These are phyloP conservation scores for Macroramphosus scolopax DNA, from an alignment of 2,797 vertebrate genomes.

Conservation along the genomic window DNA sequence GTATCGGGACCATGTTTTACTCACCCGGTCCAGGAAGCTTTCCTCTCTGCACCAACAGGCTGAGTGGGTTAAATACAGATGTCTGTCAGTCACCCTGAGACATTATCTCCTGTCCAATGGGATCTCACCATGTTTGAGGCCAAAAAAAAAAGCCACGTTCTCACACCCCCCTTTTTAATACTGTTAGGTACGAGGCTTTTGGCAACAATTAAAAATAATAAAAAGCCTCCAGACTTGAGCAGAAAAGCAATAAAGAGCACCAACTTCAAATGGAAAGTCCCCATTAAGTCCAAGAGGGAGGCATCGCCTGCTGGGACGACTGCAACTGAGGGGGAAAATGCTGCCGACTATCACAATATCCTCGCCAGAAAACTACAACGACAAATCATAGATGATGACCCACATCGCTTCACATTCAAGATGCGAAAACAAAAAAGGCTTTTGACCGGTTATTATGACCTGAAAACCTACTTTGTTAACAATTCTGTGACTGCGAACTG, in stretches of 20 bases:
- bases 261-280: constrained; percentile 73
- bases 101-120: constrained; percentile 52
- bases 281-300: constrained; percentile 62
- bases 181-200: constrained; percentile 60
- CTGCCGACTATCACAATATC: constrained; percentile 48
- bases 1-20: constrained; percentile 19
- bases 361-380: constrained; percentile 26
- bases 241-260: constrained; percentile 62
- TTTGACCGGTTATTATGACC: constrained; percentile 2
- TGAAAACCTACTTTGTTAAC: constrained; percentile 51
- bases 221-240: constrained; percentile 43
- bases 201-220: constrained; percentile 62
- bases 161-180: constrained; percentile 55
- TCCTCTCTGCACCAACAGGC: constrained; percentile 16
- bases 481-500: not conserved
- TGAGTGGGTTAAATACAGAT: constrained; percentile 67
- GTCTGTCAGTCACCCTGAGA: constrained; percentile 27
- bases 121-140: constrained; percentile 19
- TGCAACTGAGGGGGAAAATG: constrained; percentile 53
- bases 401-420: not conserved
- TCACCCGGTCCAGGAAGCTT: constrained; percentile 60
- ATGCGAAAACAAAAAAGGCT: not conserved
- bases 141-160: not conserved
- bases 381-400: constrained; percentile 9
- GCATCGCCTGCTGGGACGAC: constrained; percentile 68